phyloP scores from a whole-genome alignment of 2,797 vertebrate genomes.

The Onychomys leucogaster region DNA sequence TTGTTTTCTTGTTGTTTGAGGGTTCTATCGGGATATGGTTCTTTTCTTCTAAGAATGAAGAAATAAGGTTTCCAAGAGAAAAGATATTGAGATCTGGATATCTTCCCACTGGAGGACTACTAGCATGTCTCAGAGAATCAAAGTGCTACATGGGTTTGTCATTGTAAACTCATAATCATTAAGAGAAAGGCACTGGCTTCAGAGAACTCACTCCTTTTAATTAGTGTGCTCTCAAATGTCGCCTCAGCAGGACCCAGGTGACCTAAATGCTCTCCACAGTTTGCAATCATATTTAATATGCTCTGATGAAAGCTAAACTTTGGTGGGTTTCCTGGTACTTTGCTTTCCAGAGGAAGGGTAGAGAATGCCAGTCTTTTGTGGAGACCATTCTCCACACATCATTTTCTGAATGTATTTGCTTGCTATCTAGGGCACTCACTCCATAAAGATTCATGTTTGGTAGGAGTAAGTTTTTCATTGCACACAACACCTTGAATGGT shows the following conservation, averaged over 20 bases:
- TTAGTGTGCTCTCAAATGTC: conserved; percentile 40
- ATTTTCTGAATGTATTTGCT: conserved; percentile 55
- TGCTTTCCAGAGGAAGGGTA: background rate
- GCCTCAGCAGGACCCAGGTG: conserved; percentile 18
- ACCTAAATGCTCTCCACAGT: conserved; percentile 47
- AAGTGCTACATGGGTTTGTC: background rate
- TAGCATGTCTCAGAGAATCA: background rate
- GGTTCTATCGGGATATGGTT: background rate
- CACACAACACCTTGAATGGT: conserved; percentile 78
- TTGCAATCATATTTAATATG: conserved; percentile 42
- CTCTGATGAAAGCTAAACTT: conserved; percentile 52
- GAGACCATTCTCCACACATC: conserved; percentile 21
- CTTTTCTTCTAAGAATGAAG: background rate
- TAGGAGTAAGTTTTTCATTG: conserved; percentile 71
- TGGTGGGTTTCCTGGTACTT: conserved; percentile 39
- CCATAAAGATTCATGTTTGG: conserved; percentile 68
- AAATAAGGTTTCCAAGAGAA: background rate
- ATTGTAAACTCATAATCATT: background rate
- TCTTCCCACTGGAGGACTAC: background rate
- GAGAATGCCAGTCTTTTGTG: background rate
- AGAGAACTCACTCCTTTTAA: background rate
- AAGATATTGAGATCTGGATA: background rate
- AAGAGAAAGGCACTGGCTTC: background rate
- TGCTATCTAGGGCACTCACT: conserved; percentile 61
- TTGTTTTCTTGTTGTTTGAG: background rate